Percentiles rank a stretch among this genome's conserved stretches.
These are phyloP conservation scores for Dastarcus helophoroides DNA, from an alignment of 2,888 invertebrate genomes.

Conservation along the genomic window DNA sequence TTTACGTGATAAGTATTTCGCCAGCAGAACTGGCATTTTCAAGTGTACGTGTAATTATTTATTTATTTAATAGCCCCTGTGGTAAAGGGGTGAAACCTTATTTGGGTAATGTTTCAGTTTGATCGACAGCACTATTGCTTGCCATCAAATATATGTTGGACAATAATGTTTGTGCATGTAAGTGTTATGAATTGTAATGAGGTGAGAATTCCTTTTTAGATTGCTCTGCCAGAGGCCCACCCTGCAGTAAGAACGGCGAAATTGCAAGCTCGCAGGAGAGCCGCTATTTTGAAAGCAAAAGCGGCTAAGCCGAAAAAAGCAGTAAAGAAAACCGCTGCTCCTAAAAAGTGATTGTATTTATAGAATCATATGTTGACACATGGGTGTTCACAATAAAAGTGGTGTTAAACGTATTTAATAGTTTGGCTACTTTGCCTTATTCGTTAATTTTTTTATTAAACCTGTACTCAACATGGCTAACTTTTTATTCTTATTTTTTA, in stretches of 20 bases:
- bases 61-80: too few relatives aligned
- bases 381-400: conserved; percentile 18
- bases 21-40: too few relatives aligned
- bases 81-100: too few relatives aligned
- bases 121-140: not conserved
- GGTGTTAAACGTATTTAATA: conserved; percentile 15
- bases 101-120: conserved; percentile 1
- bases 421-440: conserved; percentile 7
- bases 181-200: too few relatives aligned
- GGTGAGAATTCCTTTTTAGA: conserved; percentile 37
- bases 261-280: conserved; percentile 41
- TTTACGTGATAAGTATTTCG: too few relatives aligned
- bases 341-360: conserved; percentile 17
- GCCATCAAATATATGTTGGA: not conserved
- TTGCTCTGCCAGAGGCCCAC: conserved; percentile 38
- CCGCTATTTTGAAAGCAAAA: conserved; percentile 38
- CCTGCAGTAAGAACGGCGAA: conserved; percentile 42
- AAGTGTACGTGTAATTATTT: too few relatives aligned
- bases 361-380: conserved; percentile 20
- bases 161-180: too few relatives aligned
- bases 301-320: conserved; percentile 34
- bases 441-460: conserved; percentile 3
- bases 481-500: too few relatives aligned
- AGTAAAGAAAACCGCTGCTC: conserved; percentile 16
- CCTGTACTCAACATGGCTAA: too few relatives aligned